These are phyloP conservation scores for Lordiphosa mommai DNA, from an alignment of 1,140 invertebrate genomes.

Conservation along the genomic window DNA sequence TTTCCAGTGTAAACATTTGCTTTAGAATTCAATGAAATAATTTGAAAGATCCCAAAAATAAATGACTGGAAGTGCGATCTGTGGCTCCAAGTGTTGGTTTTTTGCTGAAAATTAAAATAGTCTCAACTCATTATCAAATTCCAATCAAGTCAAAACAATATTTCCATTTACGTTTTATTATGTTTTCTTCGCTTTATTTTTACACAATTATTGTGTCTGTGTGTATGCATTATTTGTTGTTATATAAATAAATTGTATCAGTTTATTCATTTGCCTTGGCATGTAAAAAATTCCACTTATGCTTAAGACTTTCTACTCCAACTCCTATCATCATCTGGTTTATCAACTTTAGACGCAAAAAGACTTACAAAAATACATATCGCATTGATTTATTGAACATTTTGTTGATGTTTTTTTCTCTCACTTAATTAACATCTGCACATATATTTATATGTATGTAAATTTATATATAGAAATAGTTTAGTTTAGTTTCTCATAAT, in stretches of 20 bases:
- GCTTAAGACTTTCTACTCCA: constrained; percentile 41
- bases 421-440: constrained; percentile 27
- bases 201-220: constrained; percentile 62
- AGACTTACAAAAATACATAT: constrained; percentile 76
- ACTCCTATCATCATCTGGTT: constrained; percentile 5
- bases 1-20: constrained; percentile 24
- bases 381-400: constrained; percentile 67
- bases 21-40: constrained; percentile 2
- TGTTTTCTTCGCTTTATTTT: constrained; percentile 42
- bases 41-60: neutral
- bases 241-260: constrained; percentile 62
- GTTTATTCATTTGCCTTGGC: constrained; percentile 49
- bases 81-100: neutral
- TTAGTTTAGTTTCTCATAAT: constrained; percentile 19
- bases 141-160: constrained; percentile 9
- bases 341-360: constrained; percentile 36
- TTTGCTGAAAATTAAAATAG: constrained; percentile 9
- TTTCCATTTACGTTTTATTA: constrained; percentile 38
- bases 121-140: too few relatives aligned
- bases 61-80: neutral
- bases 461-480: constrained; percentile 6
- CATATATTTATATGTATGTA: constrained; percentile 8
- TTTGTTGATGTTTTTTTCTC: constrained; percentile 28
- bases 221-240: constrained; percentile 41
- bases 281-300: constrained; percentile 52